Percentiles rank a stretch among this genome's conserved stretches.
phyloP scores from a whole-genome alignment of 2,113 vertebrate species.

The Zapus hudsonius region DNA sequence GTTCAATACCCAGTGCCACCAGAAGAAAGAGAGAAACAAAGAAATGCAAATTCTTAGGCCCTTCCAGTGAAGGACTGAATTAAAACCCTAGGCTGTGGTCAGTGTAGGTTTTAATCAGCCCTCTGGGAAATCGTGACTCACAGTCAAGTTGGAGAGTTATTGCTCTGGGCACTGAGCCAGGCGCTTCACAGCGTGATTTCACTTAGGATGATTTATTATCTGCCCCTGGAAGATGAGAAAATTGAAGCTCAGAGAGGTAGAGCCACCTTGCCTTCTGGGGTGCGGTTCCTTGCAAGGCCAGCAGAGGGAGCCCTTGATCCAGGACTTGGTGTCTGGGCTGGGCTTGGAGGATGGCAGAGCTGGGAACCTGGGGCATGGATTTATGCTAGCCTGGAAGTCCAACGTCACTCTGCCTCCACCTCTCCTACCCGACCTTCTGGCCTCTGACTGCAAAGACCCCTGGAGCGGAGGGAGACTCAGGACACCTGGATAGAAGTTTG shows the following conservation, averaged over 20 bases:
- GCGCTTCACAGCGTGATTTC: not conserved
- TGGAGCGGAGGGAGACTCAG: not conserved
- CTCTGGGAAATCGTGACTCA: not conserved
- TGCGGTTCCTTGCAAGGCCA: not conserved
- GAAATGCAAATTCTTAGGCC: not conserved
- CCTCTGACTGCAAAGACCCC: not conserved
- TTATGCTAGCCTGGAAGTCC: fast-evolving
- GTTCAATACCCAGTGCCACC: no score
- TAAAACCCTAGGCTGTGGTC: not conserved
- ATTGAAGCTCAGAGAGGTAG: not conserved
- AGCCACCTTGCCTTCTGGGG: not conserved
- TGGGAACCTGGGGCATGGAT: not conserved
- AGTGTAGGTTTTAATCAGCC: not conserved
- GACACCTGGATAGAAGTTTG: not conserved
- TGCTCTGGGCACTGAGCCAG: not conserved
- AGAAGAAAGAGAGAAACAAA: not conserved
- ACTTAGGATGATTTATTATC: not conserved
- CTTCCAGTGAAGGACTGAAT: not conserved
- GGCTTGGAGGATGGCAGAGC: no score
- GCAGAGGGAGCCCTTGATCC: constrained; percentile 17
- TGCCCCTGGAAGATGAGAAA: not conserved
- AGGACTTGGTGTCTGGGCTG: not conserved
- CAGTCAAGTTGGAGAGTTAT: not conserved
- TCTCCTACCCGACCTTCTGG: not conserved
- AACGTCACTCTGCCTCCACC: fast-evolving